Conservation (phyloP, 23 tunicate species). For the Styela clava region DNA sequence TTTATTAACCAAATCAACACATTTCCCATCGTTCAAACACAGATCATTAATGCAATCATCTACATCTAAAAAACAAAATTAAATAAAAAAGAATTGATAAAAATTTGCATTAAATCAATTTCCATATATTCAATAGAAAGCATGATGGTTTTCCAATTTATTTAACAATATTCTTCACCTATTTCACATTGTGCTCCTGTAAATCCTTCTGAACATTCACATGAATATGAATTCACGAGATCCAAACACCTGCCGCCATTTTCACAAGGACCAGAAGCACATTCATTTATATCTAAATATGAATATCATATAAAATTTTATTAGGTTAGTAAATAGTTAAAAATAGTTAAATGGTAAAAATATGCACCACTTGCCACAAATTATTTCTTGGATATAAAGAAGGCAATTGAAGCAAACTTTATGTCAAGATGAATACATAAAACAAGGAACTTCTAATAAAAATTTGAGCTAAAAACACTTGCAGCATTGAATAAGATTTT, state of each 20-base stretch:
- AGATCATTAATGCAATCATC: conserved; percentile 29
- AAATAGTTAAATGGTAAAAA: background rate
- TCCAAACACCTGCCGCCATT: background rate
- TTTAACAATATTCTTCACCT: background rate
- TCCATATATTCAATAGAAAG: too few species aligned
- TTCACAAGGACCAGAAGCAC: conserved; percentile 37
- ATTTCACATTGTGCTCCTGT: background rate
- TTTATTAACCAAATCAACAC: conserved; percentile 28
- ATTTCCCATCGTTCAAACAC: conserved; percentile 73
- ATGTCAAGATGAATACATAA: too few species aligned
- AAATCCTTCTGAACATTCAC: conserved; percentile 4
- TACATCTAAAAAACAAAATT: background rate
- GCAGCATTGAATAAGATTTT: too few species aligned
- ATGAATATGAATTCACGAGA: background rate
- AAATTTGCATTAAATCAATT: too few species aligned
- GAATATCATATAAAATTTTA: background rate
- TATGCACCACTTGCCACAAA: too few species aligned
- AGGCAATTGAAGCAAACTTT: too few species aligned
- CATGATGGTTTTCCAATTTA: too few species aligned
- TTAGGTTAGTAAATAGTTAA: background rate
- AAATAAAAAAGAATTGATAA: background rate
- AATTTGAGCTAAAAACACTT: too few species aligned
- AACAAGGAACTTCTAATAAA: too few species aligned
- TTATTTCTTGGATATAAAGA: too few species aligned
- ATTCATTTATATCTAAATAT: conserved; percentile 44